These are phyloP conservation scores for Neuroterus valhalla DNA, from an alignment of 1,140 invertebrate genomes.

Conservation along the genomic window DNA sequence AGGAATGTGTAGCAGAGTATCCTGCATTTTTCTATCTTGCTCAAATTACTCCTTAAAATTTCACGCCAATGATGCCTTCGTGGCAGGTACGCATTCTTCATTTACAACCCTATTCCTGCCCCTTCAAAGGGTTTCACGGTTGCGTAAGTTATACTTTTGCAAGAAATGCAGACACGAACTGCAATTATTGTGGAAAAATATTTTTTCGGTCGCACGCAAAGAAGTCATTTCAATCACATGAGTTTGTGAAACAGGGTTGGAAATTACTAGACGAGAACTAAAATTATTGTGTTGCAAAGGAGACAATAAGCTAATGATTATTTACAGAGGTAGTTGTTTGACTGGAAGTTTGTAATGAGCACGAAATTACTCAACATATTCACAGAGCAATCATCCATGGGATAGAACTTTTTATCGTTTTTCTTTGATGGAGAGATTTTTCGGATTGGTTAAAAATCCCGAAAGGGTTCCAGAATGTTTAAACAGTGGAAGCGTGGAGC, in stretches of 20 bases:
- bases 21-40: neutral
- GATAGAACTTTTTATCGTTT: neutral
- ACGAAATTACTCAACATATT: neutral
- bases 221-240: constrained; percentile 39
- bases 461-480: no score
- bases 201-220: constrained; percentile 28
- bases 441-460: neutral
- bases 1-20: no score
- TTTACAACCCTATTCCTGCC: neutral
- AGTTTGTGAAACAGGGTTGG: neutral
- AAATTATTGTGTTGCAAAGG: neutral
- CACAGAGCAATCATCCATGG: neutral
- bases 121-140: neutral
- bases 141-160: neutral
- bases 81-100: neutral
- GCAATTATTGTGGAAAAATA: neutral
- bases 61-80: neutral
- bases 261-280: neutral
- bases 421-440: neutral
- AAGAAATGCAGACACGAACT: neutral
- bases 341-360: neutral
- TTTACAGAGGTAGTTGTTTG: neutral
- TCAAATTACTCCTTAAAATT: neutral
- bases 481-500: no score
- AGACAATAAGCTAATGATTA: neutral